Conservation (phyloP, 2,888 invertebrate species). For the Hipparchia sbordonii region DNA sequence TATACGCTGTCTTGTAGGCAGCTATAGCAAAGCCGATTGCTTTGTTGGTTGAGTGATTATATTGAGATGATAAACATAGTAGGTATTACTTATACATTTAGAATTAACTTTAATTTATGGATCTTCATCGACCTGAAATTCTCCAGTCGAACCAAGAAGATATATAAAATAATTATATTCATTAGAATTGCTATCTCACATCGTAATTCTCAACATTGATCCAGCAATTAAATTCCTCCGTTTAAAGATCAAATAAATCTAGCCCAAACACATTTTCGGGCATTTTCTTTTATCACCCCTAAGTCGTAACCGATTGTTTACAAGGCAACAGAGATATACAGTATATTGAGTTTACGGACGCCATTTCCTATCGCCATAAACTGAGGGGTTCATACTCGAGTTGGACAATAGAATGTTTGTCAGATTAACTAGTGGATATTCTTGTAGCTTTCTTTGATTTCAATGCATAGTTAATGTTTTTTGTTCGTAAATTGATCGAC, state of each 20-base stretch:
- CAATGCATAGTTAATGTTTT: neutral
- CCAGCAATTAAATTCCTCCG: neutral
- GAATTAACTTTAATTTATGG: no score
- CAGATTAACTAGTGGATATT: neutral
- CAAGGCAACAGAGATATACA: slow-evolving; percentile 5
- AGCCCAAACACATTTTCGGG: neutral
- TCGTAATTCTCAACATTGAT: neutral
- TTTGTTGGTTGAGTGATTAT: no score
- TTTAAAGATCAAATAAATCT: neutral
- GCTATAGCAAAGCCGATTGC: no score
- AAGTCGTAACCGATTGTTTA: neutral
- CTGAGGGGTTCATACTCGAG: neutral
- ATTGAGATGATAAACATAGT: no score
- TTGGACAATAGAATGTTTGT: slow-evolving; percentile 5
- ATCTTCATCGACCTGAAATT: no score
- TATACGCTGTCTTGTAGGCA: no score
- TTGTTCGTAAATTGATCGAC: neutral
- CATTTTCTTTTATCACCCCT: slow-evolving; percentile 2
- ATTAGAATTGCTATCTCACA: no score
- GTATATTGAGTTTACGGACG: slow-evolving; percentile 15
- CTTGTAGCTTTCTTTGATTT: slow-evolving; percentile 4
- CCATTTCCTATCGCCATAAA: slow-evolving; percentile 18
- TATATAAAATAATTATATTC: no score
- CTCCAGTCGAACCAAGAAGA: no score
- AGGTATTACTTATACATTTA: no score